These are phyloP conservation scores for Syndactyla subalaris DNA, from an alignment of 2,797 vertebrate genomes.

Conservation along the genomic window DNA sequence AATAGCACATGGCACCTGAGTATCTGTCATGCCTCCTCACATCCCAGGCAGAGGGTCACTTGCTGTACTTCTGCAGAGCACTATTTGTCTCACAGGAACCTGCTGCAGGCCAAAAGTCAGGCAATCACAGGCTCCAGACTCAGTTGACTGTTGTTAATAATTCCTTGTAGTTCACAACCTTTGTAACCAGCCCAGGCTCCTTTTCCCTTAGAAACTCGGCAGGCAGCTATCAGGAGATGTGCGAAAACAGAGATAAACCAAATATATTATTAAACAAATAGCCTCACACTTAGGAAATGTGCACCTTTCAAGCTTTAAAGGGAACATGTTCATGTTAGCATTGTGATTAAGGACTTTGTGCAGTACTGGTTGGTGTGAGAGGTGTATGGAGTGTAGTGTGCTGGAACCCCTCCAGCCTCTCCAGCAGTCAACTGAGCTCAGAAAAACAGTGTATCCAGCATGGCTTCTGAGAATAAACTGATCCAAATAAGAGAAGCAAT, in stretches of 20 bases:
- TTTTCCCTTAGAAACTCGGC: not conserved
- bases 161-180: constrained; percentile 56
- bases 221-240: not conserved
- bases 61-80: not conserved
- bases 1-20: constrained; percentile 28
- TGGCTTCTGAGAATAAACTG: not conserved
- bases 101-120: not conserved
- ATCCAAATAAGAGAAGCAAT: not conserved
- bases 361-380: not conserved
- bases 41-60: constrained; percentile 51
- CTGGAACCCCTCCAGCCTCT: not conserved
- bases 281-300: not conserved
- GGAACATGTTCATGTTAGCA: not conserved
- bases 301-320: not conserved
- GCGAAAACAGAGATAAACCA: not conserved
- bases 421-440: not conserved
- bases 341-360: accelerated
- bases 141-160: constrained; percentile 51
- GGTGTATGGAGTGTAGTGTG: accelerated
- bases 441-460: accelerated
- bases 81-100: constrained; percentile 23
- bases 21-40: constrained; percentile 8
- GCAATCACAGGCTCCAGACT: not conserved
- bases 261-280: constrained; percentile 3
- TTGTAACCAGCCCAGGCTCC: not conserved